A percentile compares a stretch with the other conserved stretches of the same genome.
These are phyloP conservation scores for Perodicticus potto DNA, from an alignment of 2,797 vertebrate genomes.

Conservation along the genomic window DNA sequence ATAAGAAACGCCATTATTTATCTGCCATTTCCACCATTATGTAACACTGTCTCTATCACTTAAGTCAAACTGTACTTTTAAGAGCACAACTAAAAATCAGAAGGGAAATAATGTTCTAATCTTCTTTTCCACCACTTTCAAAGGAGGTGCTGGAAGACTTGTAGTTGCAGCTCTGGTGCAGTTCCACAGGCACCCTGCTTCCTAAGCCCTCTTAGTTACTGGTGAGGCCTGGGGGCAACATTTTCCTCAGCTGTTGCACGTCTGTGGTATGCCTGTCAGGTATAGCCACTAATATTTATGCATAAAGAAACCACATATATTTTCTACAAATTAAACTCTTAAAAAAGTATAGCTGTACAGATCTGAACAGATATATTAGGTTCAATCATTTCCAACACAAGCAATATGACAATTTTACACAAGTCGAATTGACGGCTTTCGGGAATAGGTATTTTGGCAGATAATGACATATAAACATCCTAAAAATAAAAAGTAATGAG, in stretches of 20 bases:
- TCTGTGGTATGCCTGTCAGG: neutral
- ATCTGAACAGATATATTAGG: neutral
- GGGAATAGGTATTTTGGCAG: neutral
- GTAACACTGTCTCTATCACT: neutral
- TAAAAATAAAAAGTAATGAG: conserved; percentile 24
- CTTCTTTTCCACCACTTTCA: neutral
- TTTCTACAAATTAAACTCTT: neutral
- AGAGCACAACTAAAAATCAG: neutral
- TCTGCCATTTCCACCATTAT: neutral
- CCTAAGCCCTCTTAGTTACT: neutral
- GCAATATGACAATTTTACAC: neutral
- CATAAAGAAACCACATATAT: neutral
- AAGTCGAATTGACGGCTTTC: neutral
- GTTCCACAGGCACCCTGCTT: neutral
- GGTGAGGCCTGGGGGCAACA: neutral
- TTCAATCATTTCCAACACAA: neutral
- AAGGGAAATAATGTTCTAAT: neutral
- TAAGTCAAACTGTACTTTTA: neutral
- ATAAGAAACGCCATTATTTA: conserved; percentile 24
- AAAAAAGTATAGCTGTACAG: neutral
- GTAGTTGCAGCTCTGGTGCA: neutral
- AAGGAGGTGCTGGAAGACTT: neutral
- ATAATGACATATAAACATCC: neutral
- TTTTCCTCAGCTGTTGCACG: neutral
- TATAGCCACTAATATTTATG: neutral